Evolutionary conservation across 2,113 vertebrate genomes (phyloP).

Genomic region (Elgaria multicarinata): DNA sequence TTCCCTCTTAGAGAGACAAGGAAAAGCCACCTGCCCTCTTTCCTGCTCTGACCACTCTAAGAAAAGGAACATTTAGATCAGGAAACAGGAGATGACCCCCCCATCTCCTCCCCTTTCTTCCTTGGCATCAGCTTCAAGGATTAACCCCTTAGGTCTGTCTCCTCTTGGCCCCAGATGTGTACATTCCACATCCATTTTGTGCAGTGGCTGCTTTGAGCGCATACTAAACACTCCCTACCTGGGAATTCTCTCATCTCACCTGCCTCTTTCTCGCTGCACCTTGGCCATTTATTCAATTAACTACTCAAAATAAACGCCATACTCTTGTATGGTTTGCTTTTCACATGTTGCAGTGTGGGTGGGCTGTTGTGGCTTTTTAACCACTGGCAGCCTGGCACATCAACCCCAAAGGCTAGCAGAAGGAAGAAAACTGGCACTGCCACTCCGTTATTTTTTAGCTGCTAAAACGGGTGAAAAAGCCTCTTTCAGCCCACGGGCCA

Average conservation of each 20-base stretch:
- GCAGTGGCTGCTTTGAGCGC: neutral
- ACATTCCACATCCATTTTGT: neutral
- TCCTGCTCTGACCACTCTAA: neutral
- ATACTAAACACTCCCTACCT: neutral
- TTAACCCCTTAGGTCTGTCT: slow-evolving; percentile 73
- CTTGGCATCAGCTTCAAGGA: slow-evolving; percentile 71
- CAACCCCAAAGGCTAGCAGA: neutral
- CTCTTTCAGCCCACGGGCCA: too few relatives aligned
- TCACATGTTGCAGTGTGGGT: neutral
- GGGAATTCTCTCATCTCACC: neutral
- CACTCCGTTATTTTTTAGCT: too few relatives aligned
- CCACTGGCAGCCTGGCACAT: neutral
- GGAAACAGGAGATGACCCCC: neutral
- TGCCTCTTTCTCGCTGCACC: neutral
- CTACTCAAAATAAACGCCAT: neutral
- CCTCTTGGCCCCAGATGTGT: neutral
- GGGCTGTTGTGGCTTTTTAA: too few relatives aligned
- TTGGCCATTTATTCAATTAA: neutral
- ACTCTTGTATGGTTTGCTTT: neutral
- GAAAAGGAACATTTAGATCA: neutral
- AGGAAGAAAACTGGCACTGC: neutral
- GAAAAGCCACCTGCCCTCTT: neutral
- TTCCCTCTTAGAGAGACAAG: too few relatives aligned
- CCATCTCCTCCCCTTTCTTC: slow-evolving; percentile 66
- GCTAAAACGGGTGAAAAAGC: too few relatives aligned